Conservation (phyloP, 2,113 vertebrate genomes). For the Paralichthys olivaceus region DNA sequence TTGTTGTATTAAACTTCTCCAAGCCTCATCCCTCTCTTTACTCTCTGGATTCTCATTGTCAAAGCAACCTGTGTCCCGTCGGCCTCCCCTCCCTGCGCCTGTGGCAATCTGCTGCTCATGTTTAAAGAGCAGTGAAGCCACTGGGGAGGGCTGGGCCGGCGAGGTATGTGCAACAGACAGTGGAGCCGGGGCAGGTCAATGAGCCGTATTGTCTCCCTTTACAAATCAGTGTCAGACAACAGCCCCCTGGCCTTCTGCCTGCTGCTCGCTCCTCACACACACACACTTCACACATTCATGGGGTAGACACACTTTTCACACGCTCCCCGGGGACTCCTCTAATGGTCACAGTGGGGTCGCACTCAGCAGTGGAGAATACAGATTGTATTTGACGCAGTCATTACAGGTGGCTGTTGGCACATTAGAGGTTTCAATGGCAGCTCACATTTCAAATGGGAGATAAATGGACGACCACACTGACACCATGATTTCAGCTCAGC, state of each 20-base stretch:
- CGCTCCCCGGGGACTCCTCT: conserved; percentile 56
- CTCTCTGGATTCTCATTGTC: conserved; percentile 79
- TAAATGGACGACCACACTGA: conserved; percentile 46
- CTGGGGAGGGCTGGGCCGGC: conserved; percentile 51
- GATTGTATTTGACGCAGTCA: conserved; percentile 73
- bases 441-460: conserved; percentile 60
- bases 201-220: conserved; percentile 83
- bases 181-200: conserved; percentile 79
- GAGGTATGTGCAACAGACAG: conserved; percentile 84
- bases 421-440: conserved; percentile 42
- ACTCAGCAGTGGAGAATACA: conserved; percentile 58
- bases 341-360: conserved; percentile 68
- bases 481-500: conserved; percentile 53
- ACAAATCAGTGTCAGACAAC: conserved; percentile 87
- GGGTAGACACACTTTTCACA: conserved; percentile 65
- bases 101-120: conserved; percentile 78
- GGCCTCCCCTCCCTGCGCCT: conserved; percentile 29
- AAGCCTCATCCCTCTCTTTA: conserved; percentile 9
- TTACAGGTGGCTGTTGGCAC: conserved; percentile 76
- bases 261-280: conserved; percentile 52
- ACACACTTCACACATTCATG: conserved; percentile 42
- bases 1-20: not conserved
- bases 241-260: conserved; percentile 80
- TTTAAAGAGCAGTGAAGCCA: conserved; percentile 68
- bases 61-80: conserved; percentile 77